phyloP scores from a whole-genome alignment of 2,888 invertebrate genomes.

The Leptopilina myrica region DNA sequence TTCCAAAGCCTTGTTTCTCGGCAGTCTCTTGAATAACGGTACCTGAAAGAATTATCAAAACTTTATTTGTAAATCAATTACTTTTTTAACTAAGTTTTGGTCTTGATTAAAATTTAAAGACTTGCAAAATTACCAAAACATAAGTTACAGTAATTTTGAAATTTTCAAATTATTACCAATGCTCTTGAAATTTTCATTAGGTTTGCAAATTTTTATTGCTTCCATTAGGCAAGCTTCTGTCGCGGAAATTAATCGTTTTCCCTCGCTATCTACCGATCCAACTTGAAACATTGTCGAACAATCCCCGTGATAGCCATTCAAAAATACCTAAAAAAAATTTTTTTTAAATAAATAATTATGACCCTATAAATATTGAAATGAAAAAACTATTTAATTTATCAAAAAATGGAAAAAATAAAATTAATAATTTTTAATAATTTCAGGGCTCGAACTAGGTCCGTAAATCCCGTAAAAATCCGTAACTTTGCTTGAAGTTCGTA shows the following conservation, averaged over 20 bases:
- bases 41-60: constrained; percentile 78
- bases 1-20: constrained; percentile 80
- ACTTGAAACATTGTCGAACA: constrained; percentile 91
- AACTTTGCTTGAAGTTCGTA: too few species aligned
- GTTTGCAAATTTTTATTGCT: constrained; percentile 79
- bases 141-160: background rate
- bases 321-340: constrained; percentile 81
- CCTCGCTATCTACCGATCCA: constrained; percentile 89
- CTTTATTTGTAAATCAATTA: too few species aligned
- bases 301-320: constrained; percentile 93
- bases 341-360: background rate
- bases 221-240: constrained; percentile 85
- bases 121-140: too few species aligned
- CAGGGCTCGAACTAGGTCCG: too few species aligned
- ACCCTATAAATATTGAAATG: too few species aligned
- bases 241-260: constrained; percentile 82
- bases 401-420: too few species aligned
- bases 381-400: background rate
- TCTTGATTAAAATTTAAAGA: too few species aligned
- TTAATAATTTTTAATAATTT: too few species aligned
- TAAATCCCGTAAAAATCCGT: too few species aligned
- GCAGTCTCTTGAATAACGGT: constrained; percentile 82
- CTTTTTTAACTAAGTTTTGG: background rate
- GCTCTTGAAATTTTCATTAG: constrained; percentile 77
- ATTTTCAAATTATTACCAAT: constrained; percentile 78